phyloP scores from a whole-genome alignment of 1,140 invertebrate species.

The Octopus bimaculoides region DNA sequence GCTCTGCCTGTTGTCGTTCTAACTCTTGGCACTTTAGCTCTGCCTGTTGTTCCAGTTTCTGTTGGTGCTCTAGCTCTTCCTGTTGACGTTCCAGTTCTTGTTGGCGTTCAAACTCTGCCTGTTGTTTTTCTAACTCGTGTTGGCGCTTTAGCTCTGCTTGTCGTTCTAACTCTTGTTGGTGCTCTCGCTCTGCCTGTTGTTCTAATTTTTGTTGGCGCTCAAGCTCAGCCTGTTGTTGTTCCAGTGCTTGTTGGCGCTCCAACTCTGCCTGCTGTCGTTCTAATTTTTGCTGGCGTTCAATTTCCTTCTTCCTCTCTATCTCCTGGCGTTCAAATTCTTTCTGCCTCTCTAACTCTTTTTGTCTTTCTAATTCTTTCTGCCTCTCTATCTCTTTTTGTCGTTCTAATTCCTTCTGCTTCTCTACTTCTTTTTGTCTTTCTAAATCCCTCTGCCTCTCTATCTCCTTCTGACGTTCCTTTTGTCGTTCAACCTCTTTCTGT shows the following conservation, averaged over 20 bases:
- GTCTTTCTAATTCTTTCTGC: background rate
- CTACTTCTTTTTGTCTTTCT: background rate
- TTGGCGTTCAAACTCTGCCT: background rate
- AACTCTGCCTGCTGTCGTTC: background rate
- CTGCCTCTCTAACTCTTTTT: background rate
- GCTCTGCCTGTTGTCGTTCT: background rate
- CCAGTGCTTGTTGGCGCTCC: too few relatives aligned
- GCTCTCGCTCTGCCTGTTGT: background rate
- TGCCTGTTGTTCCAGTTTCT: background rate
- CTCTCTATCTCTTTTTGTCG: background rate
- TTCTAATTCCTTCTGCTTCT: background rate
- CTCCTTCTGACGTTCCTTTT: background rate
- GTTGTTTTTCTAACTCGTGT: background rate
- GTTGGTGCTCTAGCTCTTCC: background rate
- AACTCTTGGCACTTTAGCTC: background rate
- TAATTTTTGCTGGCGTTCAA: too few relatives aligned
- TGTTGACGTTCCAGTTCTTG: background rate
- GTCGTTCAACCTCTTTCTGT: background rate
- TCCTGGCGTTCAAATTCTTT: background rate
- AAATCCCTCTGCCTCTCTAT: background rate
- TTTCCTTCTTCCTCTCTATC: background rate
- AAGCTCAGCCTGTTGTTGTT: background rate
- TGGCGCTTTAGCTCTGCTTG: background rate
- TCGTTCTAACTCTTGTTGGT: background rate
- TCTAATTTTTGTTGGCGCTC: background rate